Base-by-base conservation (phyloP, 2,888 invertebrate species). In the Tigriopus californicus region DNA sequence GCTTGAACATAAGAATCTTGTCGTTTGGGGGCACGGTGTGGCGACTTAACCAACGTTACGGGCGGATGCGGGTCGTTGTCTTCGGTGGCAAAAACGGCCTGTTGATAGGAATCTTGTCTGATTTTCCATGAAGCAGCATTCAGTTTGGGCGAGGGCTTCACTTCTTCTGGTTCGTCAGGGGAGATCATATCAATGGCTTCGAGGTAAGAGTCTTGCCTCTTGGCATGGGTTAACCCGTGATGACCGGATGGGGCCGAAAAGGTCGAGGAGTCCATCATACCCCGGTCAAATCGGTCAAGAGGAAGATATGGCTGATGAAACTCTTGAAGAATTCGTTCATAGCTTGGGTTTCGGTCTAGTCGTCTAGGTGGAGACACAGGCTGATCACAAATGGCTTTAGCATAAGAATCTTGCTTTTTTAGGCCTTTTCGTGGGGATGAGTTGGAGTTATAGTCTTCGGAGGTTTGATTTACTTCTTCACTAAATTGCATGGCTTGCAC, bases 1-100 rank as follows among this genome's bases (percentile, higher is more conserved):
- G 58, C 58, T 22, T 47, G 40, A 15, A 58, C 22, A 11, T 58
- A 58, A 13, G 58, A 58, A 41, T 58, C 58, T 33, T 58, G 48
- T 33, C 58, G 20, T 22, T 46, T 58, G 11, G 54, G 44, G 41
- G n/a, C 41, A 13, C 18, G 20, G 15, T 2, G 22, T 52, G 52
- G 33, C 13, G 15, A 22, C 24, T 11, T 52, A 13, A 13, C 24
- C 24, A 47, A 13, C n/a, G n/a, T 11, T 13, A 47, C 24, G 10
- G 11, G 47, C 10, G n/a, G 47, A 47, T 11, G 18, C 33, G 33
- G 33, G 33, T 33, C 33, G 33, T 33, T 33, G 33, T 33, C 52
- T 15, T 52, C 22, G 24, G 22, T 52, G 20, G 52, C 22, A 24
- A 22, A 22, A 13, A 57, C 24, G 10, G 58, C 58, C 20, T 58